Conservation (phyloP, 2,113 vertebrate genomes). For the Periophthalmodon schlosseri region DNA sequence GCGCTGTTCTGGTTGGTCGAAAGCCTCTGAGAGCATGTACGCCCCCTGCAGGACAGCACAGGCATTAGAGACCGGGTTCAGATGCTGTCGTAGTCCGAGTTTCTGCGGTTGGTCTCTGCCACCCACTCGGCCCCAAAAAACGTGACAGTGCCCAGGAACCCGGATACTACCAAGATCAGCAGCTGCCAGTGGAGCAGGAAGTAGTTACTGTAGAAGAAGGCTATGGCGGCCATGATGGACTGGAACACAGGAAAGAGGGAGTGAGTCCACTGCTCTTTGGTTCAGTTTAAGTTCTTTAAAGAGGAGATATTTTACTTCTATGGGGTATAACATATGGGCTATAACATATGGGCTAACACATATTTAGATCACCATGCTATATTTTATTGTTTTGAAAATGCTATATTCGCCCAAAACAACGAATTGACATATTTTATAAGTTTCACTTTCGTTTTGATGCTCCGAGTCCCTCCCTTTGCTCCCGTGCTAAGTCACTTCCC, state of each 20-base stretch:
- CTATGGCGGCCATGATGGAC: constrained; percentile 93
- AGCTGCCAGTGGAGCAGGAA: constrained; percentile 96
- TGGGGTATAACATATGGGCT: no score
- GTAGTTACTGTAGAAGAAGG: constrained; percentile 98
- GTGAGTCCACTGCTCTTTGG: neutral
- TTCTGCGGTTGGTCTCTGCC: constrained; percentile 67
- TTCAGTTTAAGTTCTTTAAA: no score
- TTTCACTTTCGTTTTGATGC: no score
- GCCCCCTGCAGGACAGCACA: neutral
- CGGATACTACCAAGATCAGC: constrained; percentile 87
- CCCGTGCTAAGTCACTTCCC: no score
- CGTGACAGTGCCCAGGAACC: constrained; percentile 86
- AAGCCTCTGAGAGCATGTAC: neutral
- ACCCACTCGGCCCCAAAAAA: constrained; percentile 88
- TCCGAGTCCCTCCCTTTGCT: no score
- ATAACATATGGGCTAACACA: no score
- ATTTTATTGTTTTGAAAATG: no score
- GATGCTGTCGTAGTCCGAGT: constrained; percentile 87
- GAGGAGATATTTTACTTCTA: no score
- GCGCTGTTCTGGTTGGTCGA: neutral
- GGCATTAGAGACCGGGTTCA: constrained; percentile 62
- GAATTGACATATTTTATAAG: no score
- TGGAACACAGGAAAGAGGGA: constrained; percentile 55
- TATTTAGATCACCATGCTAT: no score
- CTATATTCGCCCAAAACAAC: no score